A percentile compares a stretch with the other conserved stretches of the same genome.
These are phyloP conservation scores for Mesitornis unicolor DNA, from an alignment of 2,113 vertebrate genomes.

Conservation along the genomic window DNA sequence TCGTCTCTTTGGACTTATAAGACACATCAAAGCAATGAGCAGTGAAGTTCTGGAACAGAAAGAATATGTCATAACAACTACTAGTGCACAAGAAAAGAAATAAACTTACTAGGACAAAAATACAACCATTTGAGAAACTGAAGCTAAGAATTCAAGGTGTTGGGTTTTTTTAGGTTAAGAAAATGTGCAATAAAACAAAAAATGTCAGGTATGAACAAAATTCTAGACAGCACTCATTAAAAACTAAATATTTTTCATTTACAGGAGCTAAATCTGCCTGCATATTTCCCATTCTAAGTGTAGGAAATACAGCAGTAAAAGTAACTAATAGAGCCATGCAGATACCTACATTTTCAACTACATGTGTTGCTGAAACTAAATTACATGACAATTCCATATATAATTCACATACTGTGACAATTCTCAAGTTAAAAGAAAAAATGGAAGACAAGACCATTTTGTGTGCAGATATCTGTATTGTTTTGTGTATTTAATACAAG, in stretches of 20 bases:
- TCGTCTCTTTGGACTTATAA: not conserved
- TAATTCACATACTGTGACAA: not conserved
- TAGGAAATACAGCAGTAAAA: not conserved
- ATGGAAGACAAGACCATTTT: not conserved
- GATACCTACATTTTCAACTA: not conserved
- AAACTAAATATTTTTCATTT: not conserved
- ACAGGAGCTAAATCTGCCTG: not conserved
- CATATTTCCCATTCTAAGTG: not conserved
- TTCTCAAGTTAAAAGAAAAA: not conserved
- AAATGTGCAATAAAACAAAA: not conserved
- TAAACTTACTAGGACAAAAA: not conserved
- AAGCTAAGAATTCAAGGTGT: not conserved
- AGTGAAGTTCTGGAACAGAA: not conserved
- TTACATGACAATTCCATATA: not conserved
- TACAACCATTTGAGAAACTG: not conserved
- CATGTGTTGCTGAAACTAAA: fast-evolving
- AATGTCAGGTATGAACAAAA: not conserved
- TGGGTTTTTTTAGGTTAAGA: not conserved
- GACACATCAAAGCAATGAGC: not conserved
- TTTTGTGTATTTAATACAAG: not conserved
- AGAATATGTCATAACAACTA: not conserved
- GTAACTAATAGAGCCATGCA: not conserved
- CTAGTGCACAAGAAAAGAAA: not conserved
- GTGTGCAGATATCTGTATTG: not conserved
- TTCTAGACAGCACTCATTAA: not conserved